A percentile compares a stretch with the other conserved stretches of the same genome.
Evolutionary conservation across 2,113 vertebrate species (phyloP).

Genomic region (Barnardius zonarius): DNA sequence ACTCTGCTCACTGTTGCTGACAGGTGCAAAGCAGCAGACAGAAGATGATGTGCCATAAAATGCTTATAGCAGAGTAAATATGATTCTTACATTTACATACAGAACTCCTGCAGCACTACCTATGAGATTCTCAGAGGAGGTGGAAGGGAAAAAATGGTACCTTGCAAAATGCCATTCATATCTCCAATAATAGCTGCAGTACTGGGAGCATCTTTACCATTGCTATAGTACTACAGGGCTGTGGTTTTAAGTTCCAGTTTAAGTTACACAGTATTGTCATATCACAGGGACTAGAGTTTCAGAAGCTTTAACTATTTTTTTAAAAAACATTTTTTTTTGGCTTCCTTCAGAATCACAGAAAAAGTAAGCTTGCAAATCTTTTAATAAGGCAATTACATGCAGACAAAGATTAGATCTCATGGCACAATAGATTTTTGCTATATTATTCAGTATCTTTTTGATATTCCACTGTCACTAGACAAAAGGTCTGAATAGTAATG

Average conservation of each 20-base stretch:
- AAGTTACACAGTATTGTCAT: conserved; percentile 67
- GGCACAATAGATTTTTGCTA: conserved; percentile 75
- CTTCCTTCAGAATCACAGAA: conserved; percentile 67
- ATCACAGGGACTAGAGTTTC: conserved; percentile 48
- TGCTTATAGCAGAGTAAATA: conserved; percentile 37
- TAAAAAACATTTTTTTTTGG: conserved; percentile 3
- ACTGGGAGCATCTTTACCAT: background rate
- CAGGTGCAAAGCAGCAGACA: conserved; percentile 11
- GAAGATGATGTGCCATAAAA: background rate
- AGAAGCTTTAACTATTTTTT: conserved; percentile 9
- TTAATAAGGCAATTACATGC: conserved; percentile 78
- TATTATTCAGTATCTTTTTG: conserved; percentile 74
- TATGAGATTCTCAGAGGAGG: background rate
- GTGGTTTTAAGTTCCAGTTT: conserved; percentile 67
- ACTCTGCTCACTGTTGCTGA: conserved; percentile 12
- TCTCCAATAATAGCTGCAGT: background rate
- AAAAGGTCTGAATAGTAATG: conserved; percentile 74
- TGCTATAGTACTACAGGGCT: background rate
- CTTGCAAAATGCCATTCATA: conserved; percentile 31
- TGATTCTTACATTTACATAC: conserved; percentile 1
- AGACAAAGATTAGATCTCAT: conserved; percentile 76
- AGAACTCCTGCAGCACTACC: background rate
- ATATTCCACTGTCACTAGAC: conserved; percentile 73
- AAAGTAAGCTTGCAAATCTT: conserved; percentile 74
- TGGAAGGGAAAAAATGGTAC: background rate